Evolutionary conservation across 2,797 vertebrate species (phyloP).

Genomic region (Limnodromus scolopaceus): DNA sequence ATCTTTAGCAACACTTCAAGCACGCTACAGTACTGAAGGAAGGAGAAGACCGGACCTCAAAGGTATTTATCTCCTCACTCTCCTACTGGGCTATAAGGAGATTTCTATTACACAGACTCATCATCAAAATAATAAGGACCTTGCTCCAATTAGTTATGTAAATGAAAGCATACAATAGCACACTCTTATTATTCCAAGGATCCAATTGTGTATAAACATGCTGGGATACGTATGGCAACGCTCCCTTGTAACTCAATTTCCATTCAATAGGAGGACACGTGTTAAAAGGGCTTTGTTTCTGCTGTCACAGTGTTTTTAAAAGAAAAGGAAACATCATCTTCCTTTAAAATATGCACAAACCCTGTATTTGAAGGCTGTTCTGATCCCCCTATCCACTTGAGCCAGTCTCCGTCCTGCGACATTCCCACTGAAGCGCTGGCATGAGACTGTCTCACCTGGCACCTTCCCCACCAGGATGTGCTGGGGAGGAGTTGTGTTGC

Average conservation of each 20-base stretch:
- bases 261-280: background rate
- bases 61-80: background rate
- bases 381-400: background rate
- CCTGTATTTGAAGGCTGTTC: background rate
- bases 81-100: background rate
- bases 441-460: too few relatives aligned
- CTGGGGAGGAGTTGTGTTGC: too few relatives aligned
- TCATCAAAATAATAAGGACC: background rate
- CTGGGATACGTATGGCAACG: rapidly evolving
- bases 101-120: background rate
- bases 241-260: background rate
- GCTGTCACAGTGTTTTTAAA: background rate
- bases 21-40: background rate
- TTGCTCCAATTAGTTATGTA: background rate
- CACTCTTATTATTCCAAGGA: background rate
- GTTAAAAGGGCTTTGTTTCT: background rate
- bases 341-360: background rate
- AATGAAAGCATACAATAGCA: background rate
- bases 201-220: background rate
- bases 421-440: background rate
- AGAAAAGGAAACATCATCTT: background rate
- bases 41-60: background rate
- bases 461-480: background rate
- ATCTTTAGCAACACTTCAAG: conserved; percentile 41
- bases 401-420: background rate